A percentile compares a stretch with the other conserved stretches of the same genome.
Conservation (phyloP, 2,888 invertebrate genomes). For the Pristionchus japonicus region DNA sequence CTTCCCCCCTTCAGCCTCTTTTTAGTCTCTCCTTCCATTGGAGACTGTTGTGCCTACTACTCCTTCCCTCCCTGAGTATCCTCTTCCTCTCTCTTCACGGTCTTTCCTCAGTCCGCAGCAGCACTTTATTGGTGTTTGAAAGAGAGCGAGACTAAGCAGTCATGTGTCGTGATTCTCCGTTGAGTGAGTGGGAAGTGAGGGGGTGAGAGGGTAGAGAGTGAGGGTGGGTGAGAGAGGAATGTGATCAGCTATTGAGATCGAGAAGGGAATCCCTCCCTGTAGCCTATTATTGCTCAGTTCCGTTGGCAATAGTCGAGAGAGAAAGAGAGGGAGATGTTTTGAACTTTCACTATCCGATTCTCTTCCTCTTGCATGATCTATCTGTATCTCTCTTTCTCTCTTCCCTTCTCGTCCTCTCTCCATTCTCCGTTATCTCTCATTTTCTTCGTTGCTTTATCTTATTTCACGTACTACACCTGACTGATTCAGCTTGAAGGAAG, state of each 20-base stretch:
- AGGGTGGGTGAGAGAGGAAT: not conserved
- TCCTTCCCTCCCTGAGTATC: not conserved
- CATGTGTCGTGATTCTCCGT: not conserved
- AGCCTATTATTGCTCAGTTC: not conserved
- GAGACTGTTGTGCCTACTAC: not conserved
- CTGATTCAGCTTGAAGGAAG: not conserved
- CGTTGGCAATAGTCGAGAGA: not conserved
- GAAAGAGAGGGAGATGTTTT: conserved; percentile 17
- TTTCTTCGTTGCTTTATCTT: not conserved
- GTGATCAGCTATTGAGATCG: not conserved
- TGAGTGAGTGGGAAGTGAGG: not conserved
- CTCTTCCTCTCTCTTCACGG: not conserved
- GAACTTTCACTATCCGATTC: not conserved
- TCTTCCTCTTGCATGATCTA: not conserved
- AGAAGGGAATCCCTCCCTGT: not conserved
- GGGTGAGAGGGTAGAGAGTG: not conserved
- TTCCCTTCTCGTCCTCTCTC: not conserved
- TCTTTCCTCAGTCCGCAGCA: not conserved
- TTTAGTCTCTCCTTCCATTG: not conserved
- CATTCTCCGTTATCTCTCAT: not conserved
- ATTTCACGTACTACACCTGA: conserved; percentile 19
- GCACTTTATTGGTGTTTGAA: not conserved
- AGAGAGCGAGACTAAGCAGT: not conserved
- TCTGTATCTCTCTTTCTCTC: not conserved
- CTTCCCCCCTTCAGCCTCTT: no score